phyloP scores from a whole-genome alignment of 2,797 vertebrate genomes.

The Myotis daubentonii region DNA sequence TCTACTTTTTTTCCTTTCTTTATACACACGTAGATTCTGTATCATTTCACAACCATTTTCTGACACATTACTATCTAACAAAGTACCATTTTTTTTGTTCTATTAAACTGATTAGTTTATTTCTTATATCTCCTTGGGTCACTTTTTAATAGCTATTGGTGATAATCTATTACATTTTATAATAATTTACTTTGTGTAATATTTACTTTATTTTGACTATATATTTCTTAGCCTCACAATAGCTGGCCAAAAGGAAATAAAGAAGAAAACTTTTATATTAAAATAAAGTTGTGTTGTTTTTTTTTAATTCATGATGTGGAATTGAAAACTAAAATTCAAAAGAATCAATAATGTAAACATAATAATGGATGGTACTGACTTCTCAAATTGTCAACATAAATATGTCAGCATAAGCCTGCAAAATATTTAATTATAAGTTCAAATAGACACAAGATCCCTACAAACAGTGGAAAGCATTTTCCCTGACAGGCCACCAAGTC shows the following conservation, averaged over 20 bases:
- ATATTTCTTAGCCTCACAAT: not conserved
- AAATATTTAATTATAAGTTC: slow-evolving; percentile 39
- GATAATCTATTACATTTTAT: not conserved
- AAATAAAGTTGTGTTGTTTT: not conserved
- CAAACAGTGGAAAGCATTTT: not conserved
- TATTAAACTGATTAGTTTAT: not conserved
- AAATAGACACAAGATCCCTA: not conserved
- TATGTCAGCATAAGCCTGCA: not conserved
- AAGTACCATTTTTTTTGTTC: not conserved
- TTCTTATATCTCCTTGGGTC: not conserved
- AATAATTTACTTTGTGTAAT: not conserved
- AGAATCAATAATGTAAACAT: not conserved
- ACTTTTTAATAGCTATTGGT: not conserved
- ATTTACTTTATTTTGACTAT: not conserved
- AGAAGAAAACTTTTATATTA: not conserved
- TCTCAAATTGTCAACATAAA: slow-evolving; percentile 31
- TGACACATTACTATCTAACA: not conserved
- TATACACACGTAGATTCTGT: not conserved
- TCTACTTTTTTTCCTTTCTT: not conserved
- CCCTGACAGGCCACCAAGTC: not conserved
- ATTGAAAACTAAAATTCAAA: slow-evolving; percentile 42
- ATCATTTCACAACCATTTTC: not conserved
- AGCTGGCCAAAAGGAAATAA: not conserved
- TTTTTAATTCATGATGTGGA: not conserved
- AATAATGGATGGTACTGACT: not conserved